Evolutionary conservation across 2,113 vertebrate genomes (phyloP).

Genomic region (Chlamydotis undulata): DNA sequence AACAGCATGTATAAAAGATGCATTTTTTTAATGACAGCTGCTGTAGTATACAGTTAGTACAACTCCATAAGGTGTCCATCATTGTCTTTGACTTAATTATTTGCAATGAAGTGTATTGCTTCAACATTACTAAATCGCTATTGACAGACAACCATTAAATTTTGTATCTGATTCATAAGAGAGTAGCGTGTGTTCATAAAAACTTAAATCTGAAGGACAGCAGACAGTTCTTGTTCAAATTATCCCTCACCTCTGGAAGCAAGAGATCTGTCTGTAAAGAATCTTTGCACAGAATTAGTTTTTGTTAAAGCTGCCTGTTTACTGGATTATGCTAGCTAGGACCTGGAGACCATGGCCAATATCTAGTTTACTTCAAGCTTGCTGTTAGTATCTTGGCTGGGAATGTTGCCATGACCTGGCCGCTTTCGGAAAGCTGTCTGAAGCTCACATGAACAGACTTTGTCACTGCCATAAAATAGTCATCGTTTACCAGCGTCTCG

Average conservation of each 20-base stretch:
- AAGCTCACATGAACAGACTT: not conserved
- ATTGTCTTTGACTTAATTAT: not conserved
- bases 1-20: not conserved
- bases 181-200: not conserved
- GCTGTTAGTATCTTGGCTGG: not conserved
- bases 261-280: not conserved
- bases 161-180: not conserved
- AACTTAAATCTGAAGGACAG: not conserved
- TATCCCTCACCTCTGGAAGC: not conserved
- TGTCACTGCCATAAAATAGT: not conserved
- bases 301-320: not conserved
- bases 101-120: not conserved
- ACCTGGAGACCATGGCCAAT: not conserved
- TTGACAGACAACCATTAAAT: not conserved
- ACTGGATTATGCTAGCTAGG: not conserved
- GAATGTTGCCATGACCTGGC: not conserved
- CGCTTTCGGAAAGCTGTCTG: not conserved
- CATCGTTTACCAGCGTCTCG: fast-evolving
- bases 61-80: not conserved
- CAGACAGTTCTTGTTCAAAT: not conserved
- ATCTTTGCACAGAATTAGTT: not conserved
- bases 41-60: not conserved
- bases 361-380: not conserved
- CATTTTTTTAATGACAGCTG: not conserved
- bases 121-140: not conserved